Percentiles rank a stretch among this genome's conserved stretches.
phyloP scores from a whole-genome alignment of 2,797 vertebrate species.

The Pipistrellus pipistrellus region DNA sequence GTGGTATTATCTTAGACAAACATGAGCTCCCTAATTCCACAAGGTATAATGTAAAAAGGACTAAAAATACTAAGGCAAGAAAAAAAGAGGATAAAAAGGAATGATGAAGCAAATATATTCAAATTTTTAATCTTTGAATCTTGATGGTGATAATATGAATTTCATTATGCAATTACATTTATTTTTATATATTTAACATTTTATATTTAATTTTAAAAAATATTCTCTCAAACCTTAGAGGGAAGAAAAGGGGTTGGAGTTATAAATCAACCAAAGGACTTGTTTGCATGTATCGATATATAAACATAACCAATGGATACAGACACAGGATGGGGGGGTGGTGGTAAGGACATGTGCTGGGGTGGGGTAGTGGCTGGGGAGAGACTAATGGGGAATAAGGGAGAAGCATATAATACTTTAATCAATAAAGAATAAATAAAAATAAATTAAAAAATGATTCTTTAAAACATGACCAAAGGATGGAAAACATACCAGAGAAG shows the following conservation, averaged over 20 bases:
- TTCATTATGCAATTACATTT: not conserved
- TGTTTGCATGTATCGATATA: too few relatives aligned
- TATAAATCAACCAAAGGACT: too few relatives aligned
- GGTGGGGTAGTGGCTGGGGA: too few relatives aligned
- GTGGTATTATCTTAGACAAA: not conserved
- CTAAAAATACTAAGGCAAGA: not conserved
- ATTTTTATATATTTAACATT: not conserved
- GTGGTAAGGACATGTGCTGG: too few relatives aligned
- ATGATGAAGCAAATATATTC: not conserved
- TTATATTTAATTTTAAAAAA: not conserved
- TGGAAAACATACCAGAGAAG: not conserved
- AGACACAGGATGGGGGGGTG: too few relatives aligned
- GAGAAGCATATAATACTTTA: too few relatives aligned
- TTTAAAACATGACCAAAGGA: not conserved
- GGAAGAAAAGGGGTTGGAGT: too few relatives aligned
- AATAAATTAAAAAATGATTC: too few relatives aligned
- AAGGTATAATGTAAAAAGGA: not conserved
- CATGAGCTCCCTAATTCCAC: not conserved
- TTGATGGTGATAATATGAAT: not conserved
- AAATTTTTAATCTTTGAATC: not conserved
- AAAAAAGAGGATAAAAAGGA: not conserved
- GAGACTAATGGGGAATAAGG: too few relatives aligned
- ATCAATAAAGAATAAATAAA: too few relatives aligned
- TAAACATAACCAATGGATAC: too few relatives aligned
- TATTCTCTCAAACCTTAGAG: too few relatives aligned